Base-by-base conservation (phyloP, 2,888 invertebrate genomes). In the Gastracanthus pulcherrimus region DNA sequence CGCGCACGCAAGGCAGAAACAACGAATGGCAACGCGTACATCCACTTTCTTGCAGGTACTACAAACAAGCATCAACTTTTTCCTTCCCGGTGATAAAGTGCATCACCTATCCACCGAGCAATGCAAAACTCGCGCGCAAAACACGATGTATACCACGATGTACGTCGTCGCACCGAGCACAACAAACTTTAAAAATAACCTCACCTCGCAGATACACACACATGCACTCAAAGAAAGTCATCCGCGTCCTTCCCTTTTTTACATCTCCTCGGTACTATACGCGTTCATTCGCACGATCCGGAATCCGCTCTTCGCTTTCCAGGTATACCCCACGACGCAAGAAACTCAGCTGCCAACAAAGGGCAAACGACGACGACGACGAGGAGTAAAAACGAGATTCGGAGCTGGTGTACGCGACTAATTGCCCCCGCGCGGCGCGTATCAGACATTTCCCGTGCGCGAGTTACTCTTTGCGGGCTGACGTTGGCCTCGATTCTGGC, bases 231-330 rank as follows among this genome's bases (percentile, higher is more conserved):
- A n/a, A n/a, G n/a, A n/a, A n/a, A n/a, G n/a, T n/a, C n/a, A n/a
- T n/a, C n/a, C n/a, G n/a, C 41, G 5, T 41, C 41, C 1, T 45
- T 45, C 45, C 45, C 16, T 13, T n/a, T 45, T 45, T n/a, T 13
- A 4, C 45, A n/a, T 45, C n/a, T 11, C 2, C 23, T 13, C 34
- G 45, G 34, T 36, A 64, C 64, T 75, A 74, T 62, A 62, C 60
- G 41, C 48, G 55, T 41, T 31, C 45, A 45, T 45, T 74, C 74
- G 62, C 74, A 62, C 74, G 74, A 62, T 74, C 62, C 34, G 31
- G 45, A 70, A 70, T 70, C 19, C 29, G 41, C 38, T 51, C 58
- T n/a, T 55, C 3, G 26, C 38, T 48, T 31, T 51, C 34, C n/a
- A n/a, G n/a, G n/a, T n/a, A n/a, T n/a, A n/a, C n/a, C n/a, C n/a